Percentiles rank a stretch among this genome's conserved stretches.
phyloP scores from a whole-genome alignment of 2,797 vertebrate species.

The Leptatherina wallacei region DNA sequence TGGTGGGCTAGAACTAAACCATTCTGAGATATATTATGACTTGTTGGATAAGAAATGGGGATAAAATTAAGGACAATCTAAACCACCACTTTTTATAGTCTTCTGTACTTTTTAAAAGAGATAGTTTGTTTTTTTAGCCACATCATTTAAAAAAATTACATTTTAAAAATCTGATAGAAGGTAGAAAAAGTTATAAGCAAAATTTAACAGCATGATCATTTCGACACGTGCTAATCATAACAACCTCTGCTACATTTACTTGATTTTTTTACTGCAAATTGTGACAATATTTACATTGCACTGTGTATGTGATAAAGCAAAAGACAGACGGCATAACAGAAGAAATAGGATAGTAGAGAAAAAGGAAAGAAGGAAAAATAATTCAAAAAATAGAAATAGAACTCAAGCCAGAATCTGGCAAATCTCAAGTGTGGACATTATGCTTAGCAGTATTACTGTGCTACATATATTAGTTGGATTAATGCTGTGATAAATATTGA shows the following conservation, averaged over 20 bases:
- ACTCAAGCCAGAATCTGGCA: background rate
- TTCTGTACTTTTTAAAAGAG: no score
- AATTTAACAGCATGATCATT: constrained; percentile 5
- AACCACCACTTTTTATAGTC: no score
- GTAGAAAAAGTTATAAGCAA: constrained; percentile 9
- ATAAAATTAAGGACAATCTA: no score
- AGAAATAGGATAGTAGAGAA: background rate
- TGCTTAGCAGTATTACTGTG: background rate
- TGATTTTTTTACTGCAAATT: background rate
- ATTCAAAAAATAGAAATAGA: background rate
- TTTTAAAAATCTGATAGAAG: background rate
- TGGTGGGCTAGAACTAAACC: no score
- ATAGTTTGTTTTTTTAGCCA: background rate
- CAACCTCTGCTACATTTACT: background rate
- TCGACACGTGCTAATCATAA: background rate
- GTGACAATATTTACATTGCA: background rate
- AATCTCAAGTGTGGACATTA: background rate
- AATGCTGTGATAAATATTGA: constrained; percentile 13
- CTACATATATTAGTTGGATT: background rate
- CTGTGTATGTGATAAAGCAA: background rate
- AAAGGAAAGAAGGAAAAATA: background rate
- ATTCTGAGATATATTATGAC: no score
- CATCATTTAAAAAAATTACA: constrained; percentile 7
- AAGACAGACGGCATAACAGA: background rate
- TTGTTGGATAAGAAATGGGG: no score